Base-by-base conservation (phyloP, 2,797 vertebrate genomes). In the Nothura maculosa region DNA sequence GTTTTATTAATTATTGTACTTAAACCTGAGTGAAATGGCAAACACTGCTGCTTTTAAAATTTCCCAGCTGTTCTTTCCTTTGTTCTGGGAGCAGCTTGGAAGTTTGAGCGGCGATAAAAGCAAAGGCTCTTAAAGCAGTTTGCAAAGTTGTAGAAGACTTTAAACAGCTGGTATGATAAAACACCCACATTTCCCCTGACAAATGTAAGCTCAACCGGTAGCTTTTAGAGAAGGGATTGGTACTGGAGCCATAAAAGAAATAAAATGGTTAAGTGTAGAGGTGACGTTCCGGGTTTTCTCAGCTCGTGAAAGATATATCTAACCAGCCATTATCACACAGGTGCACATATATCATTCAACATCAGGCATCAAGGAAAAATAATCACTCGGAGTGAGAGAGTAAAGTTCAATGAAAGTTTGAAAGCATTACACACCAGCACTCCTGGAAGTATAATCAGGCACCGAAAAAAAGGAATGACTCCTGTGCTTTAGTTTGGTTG, bases 391-490 rank as follows among this genome's bases (percentile, higher is more conserved):
- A 42, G 86, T 47, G 47, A 52, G 25, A 94, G 94, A 81, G 91
- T 81, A 96, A 96, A 95, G 95, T 97, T 97, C 96, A 97, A 70
- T 66, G 79, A 95, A 94, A 97, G 93, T 97, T 96, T 97, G 97
- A 96, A 90, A 69, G 87, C 36, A 63, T 88, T 94, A 89, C 28
- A 88, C 27, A 63, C 75, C 88, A 85, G 89, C 83, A 84, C 91
- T 95, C 95, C 94, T 96, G 86, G 85, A 97, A 97, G 94, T 68
- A 69, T 83, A 97, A 93, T 92, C 95, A 96, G 85, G 93, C 94
- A 94, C 94, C 66, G 72, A 95, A 50, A 94, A 91, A 92, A 88
- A 87, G 24, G 96, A 97, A 89, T 66, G 16, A 94, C 94, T 94
- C 94, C 62, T 74, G 64, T 92, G 89, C 68, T 95, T 96, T 93